Percentiles rank a stretch among this genome's conserved stretches.
Conservation (phyloP, 1,140 invertebrate species). For the Pachyrhynchus sulphureomaculatus region DNA sequence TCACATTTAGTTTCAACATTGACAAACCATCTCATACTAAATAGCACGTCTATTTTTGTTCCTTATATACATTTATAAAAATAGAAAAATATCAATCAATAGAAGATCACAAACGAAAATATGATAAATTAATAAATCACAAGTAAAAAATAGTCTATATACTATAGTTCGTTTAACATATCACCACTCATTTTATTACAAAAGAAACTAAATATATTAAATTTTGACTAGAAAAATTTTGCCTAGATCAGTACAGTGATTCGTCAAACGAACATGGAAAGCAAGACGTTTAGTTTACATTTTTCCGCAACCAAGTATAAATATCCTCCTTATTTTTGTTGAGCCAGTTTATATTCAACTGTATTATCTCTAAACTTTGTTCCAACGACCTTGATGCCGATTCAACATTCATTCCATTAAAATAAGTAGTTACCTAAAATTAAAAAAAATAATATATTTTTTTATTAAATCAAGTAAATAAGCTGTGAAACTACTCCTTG, state of each 20-base stretch:
- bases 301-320: constrained; percentile 47
- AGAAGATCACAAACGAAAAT: constrained; percentile 29
- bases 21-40: constrained; percentile 32
- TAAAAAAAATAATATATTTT: constrained; percentile 19
- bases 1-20: constrained; percentile 37
- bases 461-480: constrained; percentile 2
- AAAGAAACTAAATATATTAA: not conserved
- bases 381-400: constrained; percentile 66
- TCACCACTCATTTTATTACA: not conserved
- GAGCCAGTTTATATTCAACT: constrained; percentile 77
- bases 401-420: constrained; percentile 66
- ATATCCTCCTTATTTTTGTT: constrained; percentile 59
- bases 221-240: not conserved
- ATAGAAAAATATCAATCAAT: constrained; percentile 34
- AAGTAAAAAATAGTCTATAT: constrained; percentile 13
- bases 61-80: constrained; percentile 36
- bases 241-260: not conserved
- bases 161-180: not conserved
- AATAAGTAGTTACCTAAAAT: constrained; percentile 68
- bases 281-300: constrained; percentile 35
- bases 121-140: constrained; percentile 31
- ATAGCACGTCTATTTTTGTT: constrained; percentile 30
- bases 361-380: constrained; percentile 75
- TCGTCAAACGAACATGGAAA: not conserved
- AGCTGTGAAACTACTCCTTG: not conserved